Percentiles rank a stretch among this genome's conserved stretches.
Evolutionary conservation across 2,113 vertebrate genomes (phyloP).

Genomic region (Marmota monax): DNA sequence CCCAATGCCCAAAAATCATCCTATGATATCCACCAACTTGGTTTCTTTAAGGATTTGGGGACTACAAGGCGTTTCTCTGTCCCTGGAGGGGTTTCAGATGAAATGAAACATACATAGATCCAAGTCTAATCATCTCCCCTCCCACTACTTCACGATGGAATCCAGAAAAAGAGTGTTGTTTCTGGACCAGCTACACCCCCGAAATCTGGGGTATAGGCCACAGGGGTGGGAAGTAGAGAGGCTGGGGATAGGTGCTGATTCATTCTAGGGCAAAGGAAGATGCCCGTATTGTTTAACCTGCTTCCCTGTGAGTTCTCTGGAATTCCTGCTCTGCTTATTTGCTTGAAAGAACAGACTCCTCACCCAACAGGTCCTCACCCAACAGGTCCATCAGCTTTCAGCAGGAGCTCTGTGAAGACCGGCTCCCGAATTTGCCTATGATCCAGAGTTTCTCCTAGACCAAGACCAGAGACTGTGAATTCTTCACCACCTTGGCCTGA

Average conservation of each 20-base stretch:
- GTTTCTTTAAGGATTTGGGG: background rate
- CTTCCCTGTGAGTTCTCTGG: background rate
- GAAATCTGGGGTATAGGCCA: background rate
- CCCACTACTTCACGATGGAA: background rate
- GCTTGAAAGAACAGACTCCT: conserved; percentile 15
- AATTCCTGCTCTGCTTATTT: background rate
- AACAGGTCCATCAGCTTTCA: background rate
- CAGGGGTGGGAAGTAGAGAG: accelerated
- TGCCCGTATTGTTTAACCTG: background rate
- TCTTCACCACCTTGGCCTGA: background rate
- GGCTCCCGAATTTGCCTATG: background rate
- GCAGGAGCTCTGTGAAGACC: background rate
- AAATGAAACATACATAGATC: background rate
- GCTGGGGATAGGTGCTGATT: background rate
- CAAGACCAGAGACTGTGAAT: background rate
- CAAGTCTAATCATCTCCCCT: background rate
- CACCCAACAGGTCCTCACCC: background rate
- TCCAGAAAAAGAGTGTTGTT: background rate
- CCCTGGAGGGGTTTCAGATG: background rate
- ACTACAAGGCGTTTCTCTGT: background rate
- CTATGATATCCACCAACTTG: background rate
- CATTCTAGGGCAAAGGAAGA: background rate
- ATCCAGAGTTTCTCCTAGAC: background rate
- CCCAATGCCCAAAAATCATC: background rate
- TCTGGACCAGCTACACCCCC: background rate